phyloP scores from a whole-genome alignment of 2,888 invertebrate species.

The Theodoxus fluviatilis region DNA sequence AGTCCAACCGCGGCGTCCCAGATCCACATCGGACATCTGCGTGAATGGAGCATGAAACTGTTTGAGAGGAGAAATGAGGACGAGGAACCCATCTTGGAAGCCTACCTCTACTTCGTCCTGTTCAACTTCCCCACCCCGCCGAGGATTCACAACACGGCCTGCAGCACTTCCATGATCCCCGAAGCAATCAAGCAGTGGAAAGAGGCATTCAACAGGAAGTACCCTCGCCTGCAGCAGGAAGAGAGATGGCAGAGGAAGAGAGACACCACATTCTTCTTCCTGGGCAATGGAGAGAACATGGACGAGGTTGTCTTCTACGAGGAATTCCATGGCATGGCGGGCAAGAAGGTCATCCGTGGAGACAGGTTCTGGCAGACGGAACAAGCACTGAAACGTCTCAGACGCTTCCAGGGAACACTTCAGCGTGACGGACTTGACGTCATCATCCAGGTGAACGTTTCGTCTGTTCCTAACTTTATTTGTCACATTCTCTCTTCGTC shows the following conservation, averaged over 20 bases:
- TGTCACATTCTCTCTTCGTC: too few species aligned
- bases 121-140: slow-evolving; percentile 38
- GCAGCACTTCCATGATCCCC: slow-evolving; percentile 27
- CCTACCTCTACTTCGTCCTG: slow-evolving; percentile 37
- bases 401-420: slow-evolving; percentile 38
- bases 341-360: slow-evolving; percentile 29
- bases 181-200: slow-evolving; percentile 38
- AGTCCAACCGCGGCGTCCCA: too few species aligned
- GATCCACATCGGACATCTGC: too few species aligned
- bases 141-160: slow-evolving; percentile 26
- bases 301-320: slow-evolving; percentile 34
- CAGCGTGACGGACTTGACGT: slow-evolving; percentile 36
- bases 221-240: slow-evolving; percentile 38
- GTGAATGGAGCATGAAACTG: too few species aligned
- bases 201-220: slow-evolving; percentile 38
- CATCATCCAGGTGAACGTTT: too few species aligned
- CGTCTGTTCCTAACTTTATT: too few species aligned
- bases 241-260: slow-evolving; percentile 34
- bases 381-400: slow-evolving; percentile 32
- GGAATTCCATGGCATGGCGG: slow-evolving; percentile 29
- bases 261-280: slow-evolving; percentile 45
- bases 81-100: slow-evolving; percentile 32
- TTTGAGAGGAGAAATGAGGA: slow-evolving; percentile 34
- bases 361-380: slow-evolving; percentile 37
- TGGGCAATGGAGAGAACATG: slow-evolving; percentile 38